Evolutionary conservation across 1,140 invertebrate species (phyloP), one percentile per base, ranked within the genome.

Genomic region (Drosophila orosa): DNA sequence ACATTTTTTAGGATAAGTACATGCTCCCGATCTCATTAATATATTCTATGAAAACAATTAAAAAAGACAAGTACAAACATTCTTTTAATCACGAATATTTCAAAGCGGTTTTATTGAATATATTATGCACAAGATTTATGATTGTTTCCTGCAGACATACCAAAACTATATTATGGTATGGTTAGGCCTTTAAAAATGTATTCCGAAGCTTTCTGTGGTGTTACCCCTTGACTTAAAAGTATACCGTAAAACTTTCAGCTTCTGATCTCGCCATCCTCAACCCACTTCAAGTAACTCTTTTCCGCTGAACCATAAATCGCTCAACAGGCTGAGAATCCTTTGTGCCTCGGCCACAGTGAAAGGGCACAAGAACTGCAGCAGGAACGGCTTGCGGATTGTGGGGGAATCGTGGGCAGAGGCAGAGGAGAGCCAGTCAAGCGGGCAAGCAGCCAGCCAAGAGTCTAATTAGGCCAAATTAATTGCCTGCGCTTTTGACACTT

Each of bases 401-500:
- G 17, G 48, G 25, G 22, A 44, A 17, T 7, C 15, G 29, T 29
- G 22, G n/a, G 12, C 10, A 3, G 62, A 15, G 63, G 48, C 7
- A 6, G 55, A 19, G 33, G 39, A 24, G 17, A 45, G 29, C 25
- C 48, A 67, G 61, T 67, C 29, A 44, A 67, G 47, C 74, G 58
- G 65, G 60, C 59, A 61, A 74, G 82, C 78, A 87, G 78, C 71
- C 73, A 85, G 61, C 65, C 78, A 85, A 79, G 84, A 83, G 83
- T 79, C 83, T 86, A 86, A 86, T 86, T 86, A 86, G 83, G 66
- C 71, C 79, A 86, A 86, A 86, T 86, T 86, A 86, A 86, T 86
- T 86, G 83, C 84, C 83, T 86, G 83, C 83, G 83, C 83, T 86
- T 86, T 86, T 86, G 83, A 87, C 83, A 86, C 83, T 86, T 86